Conservation (phyloP, 2,888 invertebrate genomes). For the Erebia palarica region DNA sequence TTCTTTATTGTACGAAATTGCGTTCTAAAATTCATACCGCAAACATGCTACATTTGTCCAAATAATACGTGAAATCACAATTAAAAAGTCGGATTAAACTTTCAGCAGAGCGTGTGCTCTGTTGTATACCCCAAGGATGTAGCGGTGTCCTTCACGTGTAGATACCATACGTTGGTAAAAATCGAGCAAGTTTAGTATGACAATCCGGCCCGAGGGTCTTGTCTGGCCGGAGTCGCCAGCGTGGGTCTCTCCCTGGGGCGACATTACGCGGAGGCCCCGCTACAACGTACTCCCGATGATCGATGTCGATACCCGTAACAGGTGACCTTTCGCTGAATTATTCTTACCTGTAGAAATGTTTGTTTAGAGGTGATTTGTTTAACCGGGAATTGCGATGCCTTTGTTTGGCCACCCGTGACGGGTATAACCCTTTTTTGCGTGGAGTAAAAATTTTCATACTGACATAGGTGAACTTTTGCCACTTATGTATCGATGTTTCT, state of each 20-base stretch:
- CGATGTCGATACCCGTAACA: constrained; percentile 80
- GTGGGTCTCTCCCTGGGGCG: constrained; percentile 68
- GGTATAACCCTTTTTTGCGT: constrained; percentile 50
- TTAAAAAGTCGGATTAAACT: constrained; percentile 65
- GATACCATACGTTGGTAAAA: constrained; percentile 58
- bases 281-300: constrained; percentile 79
- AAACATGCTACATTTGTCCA: constrained; percentile 44
- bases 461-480: constrained; percentile 6
- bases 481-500: neutral
- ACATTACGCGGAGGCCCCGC: constrained; percentile 76
- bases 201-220: constrained; percentile 65
- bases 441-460: constrained; percentile 51
- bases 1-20: constrained; percentile 74
- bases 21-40: constrained; percentile 75
- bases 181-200: constrained; percentile 66
- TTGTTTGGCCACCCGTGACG: constrained; percentile 54
- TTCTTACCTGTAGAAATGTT: constrained; percentile 79
- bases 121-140: constrained; percentile 46
- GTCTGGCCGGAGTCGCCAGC: constrained; percentile 64
- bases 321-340: constrained; percentile 81
- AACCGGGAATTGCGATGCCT: constrained; percentile 66
- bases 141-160: constrained; percentile 52
- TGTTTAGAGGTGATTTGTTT: constrained; percentile 80
- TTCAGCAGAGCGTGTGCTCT: constrained; percentile 60
- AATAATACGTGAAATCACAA: constrained; percentile 55